These are phyloP conservation scores for Chaitophorus viminalis DNA, from an alignment of 2,888 invertebrate genomes.

Conservation along the genomic window DNA sequence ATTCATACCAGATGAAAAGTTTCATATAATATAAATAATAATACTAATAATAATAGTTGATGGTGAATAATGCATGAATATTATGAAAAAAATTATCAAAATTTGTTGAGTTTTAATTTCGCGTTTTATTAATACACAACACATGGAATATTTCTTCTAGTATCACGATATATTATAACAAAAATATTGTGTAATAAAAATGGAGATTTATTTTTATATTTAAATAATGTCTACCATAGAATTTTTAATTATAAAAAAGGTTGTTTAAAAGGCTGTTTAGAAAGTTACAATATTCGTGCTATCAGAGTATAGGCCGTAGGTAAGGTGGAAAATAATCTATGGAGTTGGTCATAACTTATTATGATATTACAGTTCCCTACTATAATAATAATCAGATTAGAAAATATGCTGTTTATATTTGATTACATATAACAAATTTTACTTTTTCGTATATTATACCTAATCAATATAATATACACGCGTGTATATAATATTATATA, in stretches of 20 bases:
- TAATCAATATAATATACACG: too few species aligned
- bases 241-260: slow-evolving; percentile 8
- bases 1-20: too few species aligned
- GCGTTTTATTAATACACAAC: background rate
- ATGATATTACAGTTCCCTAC: too few species aligned
- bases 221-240: background rate
- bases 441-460: too few species aligned
- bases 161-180: background rate
- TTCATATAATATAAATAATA: too few species aligned
- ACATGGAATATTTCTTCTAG: background rate
- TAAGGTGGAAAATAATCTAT: background rate
- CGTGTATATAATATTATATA: too few species aligned
- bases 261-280: background rate
- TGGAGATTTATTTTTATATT: background rate
- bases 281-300: background rate
- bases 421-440: too few species aligned
- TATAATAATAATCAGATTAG: too few species aligned
- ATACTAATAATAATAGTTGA: too few species aligned
- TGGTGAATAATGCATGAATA: too few species aligned
- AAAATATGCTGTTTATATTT: too few species aligned
- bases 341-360: background rate
- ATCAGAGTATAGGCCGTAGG: background rate
- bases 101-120: background rate
- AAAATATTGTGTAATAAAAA: background rate
- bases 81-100: background rate